phyloP scores from a whole-genome alignment of 2,797 vertebrate species.

The Borostomias antarcticus region DNA sequence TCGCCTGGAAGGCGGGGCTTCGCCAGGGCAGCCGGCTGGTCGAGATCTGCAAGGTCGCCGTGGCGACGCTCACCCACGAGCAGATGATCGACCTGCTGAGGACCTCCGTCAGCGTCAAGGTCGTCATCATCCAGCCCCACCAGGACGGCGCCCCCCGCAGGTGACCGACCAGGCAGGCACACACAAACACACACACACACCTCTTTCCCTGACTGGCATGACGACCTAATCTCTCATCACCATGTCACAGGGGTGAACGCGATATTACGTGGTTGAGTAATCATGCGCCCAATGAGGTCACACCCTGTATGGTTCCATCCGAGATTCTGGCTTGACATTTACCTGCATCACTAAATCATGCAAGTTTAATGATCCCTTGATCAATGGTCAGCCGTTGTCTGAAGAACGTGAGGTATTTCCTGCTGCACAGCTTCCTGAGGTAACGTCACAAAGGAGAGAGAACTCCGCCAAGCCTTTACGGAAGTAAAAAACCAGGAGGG shows the following conservation, averaged over 20 bases:
- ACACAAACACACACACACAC: not conserved
- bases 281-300: too few relatives aligned
- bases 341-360: too few relatives aligned
- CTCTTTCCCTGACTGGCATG: not conserved
- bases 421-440: too few relatives aligned
- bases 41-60: slow-evolving; percentile 96
- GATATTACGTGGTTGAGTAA: too few relatives aligned
- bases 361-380: too few relatives aligned
- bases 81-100: slow-evolving; percentile 98
- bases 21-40: slow-evolving; percentile 96
- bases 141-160: slow-evolving; percentile 93
- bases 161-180: slow-evolving; percentile 65
- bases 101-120: slow-evolving; percentile 91
- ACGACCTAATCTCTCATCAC: not conserved
- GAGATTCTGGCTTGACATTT: not conserved
- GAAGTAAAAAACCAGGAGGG: slow-evolving; percentile 14
- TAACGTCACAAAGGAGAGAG: too few relatives aligned
- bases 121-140: slow-evolving; percentile 94
- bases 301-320: too few relatives aligned
- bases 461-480: not conserved
- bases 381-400: too few relatives aligned
- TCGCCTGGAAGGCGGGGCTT: slow-evolving; percentile 95
- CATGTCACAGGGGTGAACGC: too few relatives aligned
- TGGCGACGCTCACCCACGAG: slow-evolving; percentile 94
- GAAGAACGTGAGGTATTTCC: too few relatives aligned